A percentile compares a stretch with the other conserved stretches of the same genome.
Conservation (phyloP, 2,797 vertebrate species). For the Betta splendens region DNA sequence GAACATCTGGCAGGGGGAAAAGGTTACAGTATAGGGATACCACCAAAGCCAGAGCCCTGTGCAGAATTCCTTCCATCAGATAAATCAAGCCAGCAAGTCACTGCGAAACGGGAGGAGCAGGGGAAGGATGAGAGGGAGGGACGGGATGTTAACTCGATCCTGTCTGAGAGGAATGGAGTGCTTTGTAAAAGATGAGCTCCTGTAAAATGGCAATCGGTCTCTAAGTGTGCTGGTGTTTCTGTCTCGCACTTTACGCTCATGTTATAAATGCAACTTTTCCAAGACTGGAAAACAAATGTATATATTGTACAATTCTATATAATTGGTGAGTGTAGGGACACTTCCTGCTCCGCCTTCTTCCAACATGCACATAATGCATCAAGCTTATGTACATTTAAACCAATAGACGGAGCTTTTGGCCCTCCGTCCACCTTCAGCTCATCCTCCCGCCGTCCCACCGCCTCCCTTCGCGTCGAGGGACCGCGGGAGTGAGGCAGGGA, state of each 20-base stretch:
- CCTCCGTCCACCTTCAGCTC: constrained; percentile 34
- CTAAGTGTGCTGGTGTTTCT: constrained; percentile 17
- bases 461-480: constrained; percentile 48
- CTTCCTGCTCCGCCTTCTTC: too few species aligned
- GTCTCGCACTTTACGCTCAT: background rate
- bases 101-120: constrained; percentile 69
- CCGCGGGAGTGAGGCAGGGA: constrained; percentile 56
- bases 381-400: too few species aligned
- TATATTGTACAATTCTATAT: too few species aligned
- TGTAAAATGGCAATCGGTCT: constrained; percentile 52
- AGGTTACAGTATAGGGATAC: constrained; percentile 85
- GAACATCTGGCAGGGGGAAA: constrained; percentile 87
- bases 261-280: constrained; percentile 16
- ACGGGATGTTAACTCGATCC: constrained; percentile 79
- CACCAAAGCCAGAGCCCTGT: constrained; percentile 77
- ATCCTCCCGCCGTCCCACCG: constrained; percentile 35
- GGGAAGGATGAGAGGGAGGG: constrained; percentile 52
- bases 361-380: too few species aligned
- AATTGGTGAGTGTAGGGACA: too few species aligned
- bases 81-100: constrained; percentile 85
- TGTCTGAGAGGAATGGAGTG: constrained; percentile 68
- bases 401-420: constrained; percentile 17
- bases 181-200: constrained; percentile 64
- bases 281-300: constrained; percentile 4
- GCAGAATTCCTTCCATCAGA: constrained; percentile 87